Base-by-base conservation (phyloP, 2,113 vertebrate species). In the Morone saxatilis region DNA sequence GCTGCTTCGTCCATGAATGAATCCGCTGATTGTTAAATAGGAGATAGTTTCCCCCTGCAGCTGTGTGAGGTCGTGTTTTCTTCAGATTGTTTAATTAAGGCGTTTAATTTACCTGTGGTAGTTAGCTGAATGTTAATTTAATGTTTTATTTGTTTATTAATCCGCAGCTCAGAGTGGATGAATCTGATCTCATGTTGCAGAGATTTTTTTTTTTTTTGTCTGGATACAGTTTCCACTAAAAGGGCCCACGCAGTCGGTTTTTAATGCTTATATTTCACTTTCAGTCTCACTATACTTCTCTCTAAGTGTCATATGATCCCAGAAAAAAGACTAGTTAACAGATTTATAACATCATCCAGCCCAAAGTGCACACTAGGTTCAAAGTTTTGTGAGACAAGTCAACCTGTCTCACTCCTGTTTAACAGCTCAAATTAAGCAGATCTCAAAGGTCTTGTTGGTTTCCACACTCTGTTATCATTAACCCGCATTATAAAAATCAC, bases 371-470 rank as follows among this genome's bases (percentile, higher is more conserved):
- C 38, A 48, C 13, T 36, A 1, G 0, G 50, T 71, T 12, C 59
- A 13, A 78, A 83, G 74, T 74, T 69, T 67, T 19, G 0, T 48
- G n/a, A 69, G 45, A 78, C 10, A 50, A 57, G 48, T 43, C 7
- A 53, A 51, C 5, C 4, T 31, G 45, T 67, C 9, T 22, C 14
- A 45, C 11, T 43, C 0, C 17, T 54, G 13, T 73, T 40, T 36
- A 41, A 40, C 7, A 17, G 19, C 13, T 57, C 13, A 41, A 25
- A 56, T 16, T 1, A 22, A 50, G 43, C 4, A 61, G 22, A 53
- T 78, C 16, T 86, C 79, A 89, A 91, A 88, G 88, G 84, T 87
- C 78, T 54, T 12, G 4, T 53, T 45, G 41, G 19, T 41, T 57
- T 74, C 4, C 63, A 74, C n/a, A 75, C 40, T 88, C 36, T 48